These are phyloP conservation scores for Xiphydria camelus DNA, from an alignment of 2,888 invertebrate genomes.

Conservation along the genomic window DNA sequence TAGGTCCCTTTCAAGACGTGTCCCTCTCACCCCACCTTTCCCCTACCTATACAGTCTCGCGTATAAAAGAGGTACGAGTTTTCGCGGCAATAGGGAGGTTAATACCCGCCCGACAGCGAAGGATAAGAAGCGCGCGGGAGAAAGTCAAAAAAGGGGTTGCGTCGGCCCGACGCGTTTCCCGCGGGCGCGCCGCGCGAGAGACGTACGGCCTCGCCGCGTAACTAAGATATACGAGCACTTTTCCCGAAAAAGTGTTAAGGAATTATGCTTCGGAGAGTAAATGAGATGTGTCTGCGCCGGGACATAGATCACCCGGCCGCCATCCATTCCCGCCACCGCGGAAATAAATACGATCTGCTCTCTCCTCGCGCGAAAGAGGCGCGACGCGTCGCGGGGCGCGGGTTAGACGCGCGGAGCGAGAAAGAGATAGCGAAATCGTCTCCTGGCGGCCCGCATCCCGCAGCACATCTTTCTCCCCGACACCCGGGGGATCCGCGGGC, in stretches of 20 bases:
- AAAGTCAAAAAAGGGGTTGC: no score
- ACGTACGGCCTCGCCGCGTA: constrained; percentile 41
- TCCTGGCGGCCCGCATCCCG: constrained; percentile 45
- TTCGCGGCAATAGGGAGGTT: no score
- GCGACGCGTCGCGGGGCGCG: neutral
- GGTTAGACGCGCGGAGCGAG: neutral
- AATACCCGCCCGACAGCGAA: no score
- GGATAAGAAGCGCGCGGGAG: no score
- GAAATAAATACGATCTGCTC: constrained; percentile 54
- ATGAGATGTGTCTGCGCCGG: constrained; percentile 61
- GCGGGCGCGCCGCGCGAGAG: neutral
- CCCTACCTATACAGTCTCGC: no score
- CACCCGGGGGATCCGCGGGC: constrained; percentile 46
- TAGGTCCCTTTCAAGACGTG: no score
- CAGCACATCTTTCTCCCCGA: constrained; percentile 51
- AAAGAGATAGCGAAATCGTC: constrained; percentile 32
- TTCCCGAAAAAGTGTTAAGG: constrained; percentile 60
- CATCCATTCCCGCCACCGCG: constrained; percentile 35
- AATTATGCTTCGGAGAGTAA: constrained; percentile 61
- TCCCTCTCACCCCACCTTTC: no score
- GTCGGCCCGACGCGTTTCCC: no score
- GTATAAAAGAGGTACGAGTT: no score
- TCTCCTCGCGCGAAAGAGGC: constrained; percentile 21
- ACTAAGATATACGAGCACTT: constrained; percentile 53
- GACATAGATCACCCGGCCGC: constrained; percentile 34